Percentiles rank a stretch among this genome's conserved stretches.
Conservation (phyloP, 2,113 vertebrate genomes). For the Meleagris gallopavo region DNA sequence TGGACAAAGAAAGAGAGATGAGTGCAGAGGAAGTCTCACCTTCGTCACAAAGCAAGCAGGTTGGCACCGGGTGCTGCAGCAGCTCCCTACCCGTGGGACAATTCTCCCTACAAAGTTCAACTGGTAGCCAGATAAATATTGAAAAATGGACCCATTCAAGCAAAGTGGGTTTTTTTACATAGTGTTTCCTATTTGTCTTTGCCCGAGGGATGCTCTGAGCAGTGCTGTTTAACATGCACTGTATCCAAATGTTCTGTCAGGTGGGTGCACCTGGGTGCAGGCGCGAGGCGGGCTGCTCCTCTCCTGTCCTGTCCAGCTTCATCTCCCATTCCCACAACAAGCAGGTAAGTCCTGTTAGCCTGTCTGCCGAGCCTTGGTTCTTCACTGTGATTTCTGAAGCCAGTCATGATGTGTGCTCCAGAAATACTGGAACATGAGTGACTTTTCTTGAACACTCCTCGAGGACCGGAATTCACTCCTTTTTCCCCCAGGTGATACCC, state of each 20-base stretch:
- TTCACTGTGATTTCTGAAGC: slow-evolving; percentile 15
- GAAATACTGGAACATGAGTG: neutral
- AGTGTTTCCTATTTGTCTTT: neutral
- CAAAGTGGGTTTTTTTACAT: neutral
- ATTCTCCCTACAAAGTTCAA: neutral
- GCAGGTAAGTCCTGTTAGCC: slow-evolving; percentile 61
- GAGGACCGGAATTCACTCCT: neutral
- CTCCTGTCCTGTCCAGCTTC: slow-evolving; percentile 29
- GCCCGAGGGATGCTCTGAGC: neutral
- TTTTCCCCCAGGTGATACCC: neutral
- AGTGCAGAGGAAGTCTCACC: neutral
- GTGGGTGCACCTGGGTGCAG: neutral
- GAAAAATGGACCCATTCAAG: neutral
- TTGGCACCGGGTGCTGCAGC: neutral
- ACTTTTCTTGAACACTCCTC: slow-evolving; percentile 2
- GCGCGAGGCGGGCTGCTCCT: neutral
- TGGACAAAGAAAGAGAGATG: neutral
- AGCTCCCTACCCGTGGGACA: neutral
- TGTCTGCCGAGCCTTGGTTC: slow-evolving; percentile 13
- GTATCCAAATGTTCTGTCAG: neutral
- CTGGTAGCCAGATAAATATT: neutral
- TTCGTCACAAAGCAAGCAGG: neutral
- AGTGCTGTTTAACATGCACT: neutral
- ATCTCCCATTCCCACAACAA: slow-evolving; percentile 18
- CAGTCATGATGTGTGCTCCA: neutral